These are phyloP conservation scores for Euura saliciscinereae DNA, from an alignment of 1,140 invertebrate genomes.

Conservation along the genomic window DNA sequence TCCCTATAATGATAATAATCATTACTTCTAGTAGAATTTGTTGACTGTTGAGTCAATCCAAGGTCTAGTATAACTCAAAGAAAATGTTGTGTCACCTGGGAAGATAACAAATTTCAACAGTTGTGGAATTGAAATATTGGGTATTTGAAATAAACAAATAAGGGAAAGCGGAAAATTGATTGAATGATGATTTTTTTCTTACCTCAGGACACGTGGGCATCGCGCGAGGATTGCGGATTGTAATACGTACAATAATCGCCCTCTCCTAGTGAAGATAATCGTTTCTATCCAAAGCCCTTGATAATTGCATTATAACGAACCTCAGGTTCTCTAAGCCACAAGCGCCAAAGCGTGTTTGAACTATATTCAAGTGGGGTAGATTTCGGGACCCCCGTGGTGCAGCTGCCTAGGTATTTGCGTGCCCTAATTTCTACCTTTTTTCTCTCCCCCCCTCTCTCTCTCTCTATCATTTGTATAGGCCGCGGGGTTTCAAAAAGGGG, in stretches of 20 bases:
- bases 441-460: neutral
- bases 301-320: constrained; percentile 7
- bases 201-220: neutral
- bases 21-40: too few relatives aligned
- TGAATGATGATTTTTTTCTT: neutral
- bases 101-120: too few relatives aligned
- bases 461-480: neutral
- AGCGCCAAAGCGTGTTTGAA: constrained; percentile 4
- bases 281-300: neutral
- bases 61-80: too few relatives aligned
- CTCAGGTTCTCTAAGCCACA: constrained; percentile 2
- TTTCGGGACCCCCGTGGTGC: constrained; percentile 33
- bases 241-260: neutral
- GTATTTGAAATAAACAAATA: neutral
- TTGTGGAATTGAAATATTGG: too few relatives aligned
- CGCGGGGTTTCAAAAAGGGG: constrained; percentile 25
- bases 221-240: neutral
- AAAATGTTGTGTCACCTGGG: too few relatives aligned
- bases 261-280: neutral
- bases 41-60: too few relatives aligned
- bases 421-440: constrained; percentile 38
- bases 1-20: too few relatives aligned
- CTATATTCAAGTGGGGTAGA: constrained; percentile 3
- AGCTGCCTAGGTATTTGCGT: constrained; percentile 54
- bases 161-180: neutral